Conservation (phyloP, 2,113 vertebrate genomes). For the Ia io region DNA sequence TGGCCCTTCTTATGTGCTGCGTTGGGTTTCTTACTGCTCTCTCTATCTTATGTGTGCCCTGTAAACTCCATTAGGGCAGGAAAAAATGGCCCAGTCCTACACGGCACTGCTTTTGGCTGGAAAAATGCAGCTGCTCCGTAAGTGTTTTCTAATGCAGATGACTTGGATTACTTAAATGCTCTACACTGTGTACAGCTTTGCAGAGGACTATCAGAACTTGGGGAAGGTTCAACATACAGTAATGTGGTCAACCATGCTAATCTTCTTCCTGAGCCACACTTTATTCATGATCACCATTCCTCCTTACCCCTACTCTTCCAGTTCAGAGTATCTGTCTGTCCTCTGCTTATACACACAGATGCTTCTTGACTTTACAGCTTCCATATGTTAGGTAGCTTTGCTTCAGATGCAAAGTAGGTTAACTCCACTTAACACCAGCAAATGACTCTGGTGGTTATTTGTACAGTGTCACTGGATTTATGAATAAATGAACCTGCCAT, state of each 20-base stretch:
- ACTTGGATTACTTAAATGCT: not conserved
- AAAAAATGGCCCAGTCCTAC: not conserved
- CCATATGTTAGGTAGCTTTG: not conserved
- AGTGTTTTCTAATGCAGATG: not conserved
- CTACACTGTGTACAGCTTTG: not conserved
- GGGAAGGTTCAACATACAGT: not conserved
- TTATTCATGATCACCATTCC: not conserved
- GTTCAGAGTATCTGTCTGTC: not conserved
- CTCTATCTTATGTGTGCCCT: not conserved
- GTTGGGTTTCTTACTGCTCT: not conserved
- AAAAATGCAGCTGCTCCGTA: not conserved
- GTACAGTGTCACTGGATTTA: not conserved
- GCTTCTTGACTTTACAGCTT: not conserved
- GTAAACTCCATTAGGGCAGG: not conserved
- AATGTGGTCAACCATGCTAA: not conserved
- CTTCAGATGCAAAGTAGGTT: not conserved
- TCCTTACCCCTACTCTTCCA: not conserved
- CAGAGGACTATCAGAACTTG: not conserved
- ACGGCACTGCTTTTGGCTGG: not conserved
- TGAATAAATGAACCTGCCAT: not conserved
- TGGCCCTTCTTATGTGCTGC: not conserved
- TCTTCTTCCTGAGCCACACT: not conserved
- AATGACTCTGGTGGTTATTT: not conserved
- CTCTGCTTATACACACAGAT: not conserved
- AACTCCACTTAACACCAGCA: not conserved